phyloP scores from a whole-genome alignment of 2,113 vertebrate genomes.

The Podarcis muralis region DNA sequence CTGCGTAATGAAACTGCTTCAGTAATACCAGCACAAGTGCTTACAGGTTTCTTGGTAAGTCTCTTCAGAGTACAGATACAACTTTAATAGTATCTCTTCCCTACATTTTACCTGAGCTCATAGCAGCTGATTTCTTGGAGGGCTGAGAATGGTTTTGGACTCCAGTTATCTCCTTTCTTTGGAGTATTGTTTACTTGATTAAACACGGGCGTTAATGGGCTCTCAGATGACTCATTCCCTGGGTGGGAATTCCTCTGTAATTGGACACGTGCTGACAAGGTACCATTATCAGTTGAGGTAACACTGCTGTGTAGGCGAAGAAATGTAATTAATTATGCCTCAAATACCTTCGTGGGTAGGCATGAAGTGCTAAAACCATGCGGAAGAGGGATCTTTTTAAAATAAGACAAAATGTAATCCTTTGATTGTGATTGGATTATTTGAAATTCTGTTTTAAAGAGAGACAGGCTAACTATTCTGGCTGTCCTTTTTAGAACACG shows the following conservation, averaged over 20 bases:
- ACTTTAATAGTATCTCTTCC: neutral
- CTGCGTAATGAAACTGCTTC: neutral
- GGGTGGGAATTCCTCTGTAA: neutral
- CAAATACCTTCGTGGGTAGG: rapidly evolving
- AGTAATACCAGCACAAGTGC: neutral
- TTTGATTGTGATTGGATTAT: no score
- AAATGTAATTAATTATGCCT: neutral
- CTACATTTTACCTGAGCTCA: neutral
- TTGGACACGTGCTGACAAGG: neutral
- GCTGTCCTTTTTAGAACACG: no score
- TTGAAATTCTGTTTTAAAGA: no score
- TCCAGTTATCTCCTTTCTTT: constrained; percentile 11
- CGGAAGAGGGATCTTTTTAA: rapidly evolving
- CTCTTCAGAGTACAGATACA: neutral
- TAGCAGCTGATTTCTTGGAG: constrained; percentile 13
- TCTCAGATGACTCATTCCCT: neutral
- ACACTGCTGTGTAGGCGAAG: neutral
- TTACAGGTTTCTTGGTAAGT: neutral
- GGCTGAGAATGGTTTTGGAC: neutral
- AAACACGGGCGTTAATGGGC: constrained; percentile 2
- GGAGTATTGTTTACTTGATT: constrained; percentile 24
- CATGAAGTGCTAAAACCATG: neutral
- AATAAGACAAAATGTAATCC: neutral
- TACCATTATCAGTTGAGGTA: neutral
- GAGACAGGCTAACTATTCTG: no score